Conservation (phyloP, 1,140 invertebrate species). For the Bombus superbus region DNA sequence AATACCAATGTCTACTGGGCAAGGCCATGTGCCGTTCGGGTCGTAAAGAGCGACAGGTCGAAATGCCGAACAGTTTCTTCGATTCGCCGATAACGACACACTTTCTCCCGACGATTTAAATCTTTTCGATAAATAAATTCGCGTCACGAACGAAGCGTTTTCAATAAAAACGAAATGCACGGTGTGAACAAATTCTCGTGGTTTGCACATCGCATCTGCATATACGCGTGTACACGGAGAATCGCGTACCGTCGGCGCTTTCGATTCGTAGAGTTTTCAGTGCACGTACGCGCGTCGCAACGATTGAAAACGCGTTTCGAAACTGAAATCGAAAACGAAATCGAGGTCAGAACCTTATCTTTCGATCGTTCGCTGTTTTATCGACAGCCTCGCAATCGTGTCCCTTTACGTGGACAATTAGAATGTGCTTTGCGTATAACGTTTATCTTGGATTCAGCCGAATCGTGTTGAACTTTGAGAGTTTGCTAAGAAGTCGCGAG, state of each 20-base stretch:
- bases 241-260: neutral
- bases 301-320: constrained; percentile 36
- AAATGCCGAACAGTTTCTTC: neutral
- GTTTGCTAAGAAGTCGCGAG: neutral
- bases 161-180: constrained; percentile 19
- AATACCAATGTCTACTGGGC: no score
- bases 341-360: neutral
- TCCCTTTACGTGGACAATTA: neutral
- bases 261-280: neutral
- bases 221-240: neutral
- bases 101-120: neutral
- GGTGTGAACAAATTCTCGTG: neutral
- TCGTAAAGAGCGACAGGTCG: no score
- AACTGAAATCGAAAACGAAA: constrained; percentile 6
- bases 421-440: neutral
- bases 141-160: constrained; percentile 18
- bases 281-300: constrained; percentile 9
- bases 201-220: neutral
- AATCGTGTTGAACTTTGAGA: neutral
- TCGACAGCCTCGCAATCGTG: neutral
- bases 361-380: neutral
- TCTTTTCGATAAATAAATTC: constrained; percentile 26
- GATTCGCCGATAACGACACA: neutral
- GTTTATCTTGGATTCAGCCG: neutral
- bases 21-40: no score